Evolutionary conservation across 1,140 invertebrate genomes (phyloP).

Genomic region (Limonius californicus): DNA sequence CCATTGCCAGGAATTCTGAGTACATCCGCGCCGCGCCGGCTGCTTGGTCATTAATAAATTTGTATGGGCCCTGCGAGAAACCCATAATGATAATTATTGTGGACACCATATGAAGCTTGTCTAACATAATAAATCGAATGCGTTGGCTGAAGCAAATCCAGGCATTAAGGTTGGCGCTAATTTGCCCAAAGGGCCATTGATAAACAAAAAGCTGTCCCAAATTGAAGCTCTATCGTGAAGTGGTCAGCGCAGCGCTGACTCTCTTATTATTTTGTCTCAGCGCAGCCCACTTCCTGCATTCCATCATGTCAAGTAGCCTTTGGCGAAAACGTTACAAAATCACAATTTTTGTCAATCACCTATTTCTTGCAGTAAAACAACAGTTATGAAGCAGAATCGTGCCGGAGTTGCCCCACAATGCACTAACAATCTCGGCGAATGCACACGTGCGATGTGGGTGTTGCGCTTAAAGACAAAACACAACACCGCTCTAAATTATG

Average conservation of each 20-base stretch:
- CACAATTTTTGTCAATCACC: constrained; percentile 20
- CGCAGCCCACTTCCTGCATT: constrained; percentile 22
- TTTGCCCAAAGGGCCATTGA: neutral
- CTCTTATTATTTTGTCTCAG: neutral
- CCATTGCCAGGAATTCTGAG: too few relatives aligned
- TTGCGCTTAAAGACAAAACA: neutral
- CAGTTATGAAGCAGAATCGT: constrained; percentile 14
- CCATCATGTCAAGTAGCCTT: constrained; percentile 21
- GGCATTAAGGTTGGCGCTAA: too few relatives aligned
- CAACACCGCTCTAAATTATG: neutral
- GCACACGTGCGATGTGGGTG: constrained; percentile 19
- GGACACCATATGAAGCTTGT: too few relatives aligned
- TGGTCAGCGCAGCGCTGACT: neutral
- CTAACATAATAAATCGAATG: too few relatives aligned
- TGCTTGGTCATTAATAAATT: neutral
- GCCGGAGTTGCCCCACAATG: constrained; percentile 16
- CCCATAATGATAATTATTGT: too few relatives aligned
- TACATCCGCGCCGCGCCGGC: too few relatives aligned
- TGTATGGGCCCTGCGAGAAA: too few relatives aligned
- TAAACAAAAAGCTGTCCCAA: neutral
- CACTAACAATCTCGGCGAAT: constrained; percentile 3
- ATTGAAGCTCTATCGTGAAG: neutral
- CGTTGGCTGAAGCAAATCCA: too few relatives aligned
- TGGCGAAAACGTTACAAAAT: constrained; percentile 18
- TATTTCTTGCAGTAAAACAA: constrained; percentile 9